Evolutionary conservation across 2,113 vertebrate species (phyloP).

Genomic region (Bungarus multicinctus): DNA sequence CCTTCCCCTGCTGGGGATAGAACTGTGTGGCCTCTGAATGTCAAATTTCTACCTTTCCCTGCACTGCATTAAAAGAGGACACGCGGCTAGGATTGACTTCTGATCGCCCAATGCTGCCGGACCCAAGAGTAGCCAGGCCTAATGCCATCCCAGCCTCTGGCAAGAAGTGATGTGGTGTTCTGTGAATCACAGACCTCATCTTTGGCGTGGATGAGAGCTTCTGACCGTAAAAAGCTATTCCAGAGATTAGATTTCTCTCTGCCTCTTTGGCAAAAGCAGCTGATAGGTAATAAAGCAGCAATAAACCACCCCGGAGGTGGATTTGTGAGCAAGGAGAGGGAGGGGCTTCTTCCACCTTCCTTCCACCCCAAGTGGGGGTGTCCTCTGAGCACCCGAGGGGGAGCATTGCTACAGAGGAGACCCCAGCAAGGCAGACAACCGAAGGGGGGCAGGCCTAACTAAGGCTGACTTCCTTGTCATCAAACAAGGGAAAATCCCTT

Average conservation of each 20-base stretch:
- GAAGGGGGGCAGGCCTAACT: accelerated
- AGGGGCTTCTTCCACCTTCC: neutral
- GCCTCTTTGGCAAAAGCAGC: neutral
- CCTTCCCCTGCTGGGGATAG: neutral
- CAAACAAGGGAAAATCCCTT: neutral
- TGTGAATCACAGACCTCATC: neutral
- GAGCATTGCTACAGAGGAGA: neutral
- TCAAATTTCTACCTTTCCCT: neutral
- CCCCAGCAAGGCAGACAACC: neutral
- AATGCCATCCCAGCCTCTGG: neutral
- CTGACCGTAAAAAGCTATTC: neutral
- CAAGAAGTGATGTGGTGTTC: neutral
- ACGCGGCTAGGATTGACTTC: neutral
- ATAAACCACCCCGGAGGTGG: neutral
- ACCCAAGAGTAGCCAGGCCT: neutral
- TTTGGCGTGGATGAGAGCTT: neutral
- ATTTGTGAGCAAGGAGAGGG: neutral
- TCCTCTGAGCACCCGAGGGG: too few relatives aligned
- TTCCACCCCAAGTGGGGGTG: too few relatives aligned
- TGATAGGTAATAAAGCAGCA: neutral
- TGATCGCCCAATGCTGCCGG: neutral
- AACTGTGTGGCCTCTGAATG: neutral
- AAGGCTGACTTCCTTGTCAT: neutral
- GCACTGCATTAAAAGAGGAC: neutral
- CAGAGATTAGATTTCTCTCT: neutral